Evolutionary conservation across 2,888 invertebrate species (phyloP), one percentile per base, ranked within the genome.

Genomic region (Idaea biselata): DNA sequence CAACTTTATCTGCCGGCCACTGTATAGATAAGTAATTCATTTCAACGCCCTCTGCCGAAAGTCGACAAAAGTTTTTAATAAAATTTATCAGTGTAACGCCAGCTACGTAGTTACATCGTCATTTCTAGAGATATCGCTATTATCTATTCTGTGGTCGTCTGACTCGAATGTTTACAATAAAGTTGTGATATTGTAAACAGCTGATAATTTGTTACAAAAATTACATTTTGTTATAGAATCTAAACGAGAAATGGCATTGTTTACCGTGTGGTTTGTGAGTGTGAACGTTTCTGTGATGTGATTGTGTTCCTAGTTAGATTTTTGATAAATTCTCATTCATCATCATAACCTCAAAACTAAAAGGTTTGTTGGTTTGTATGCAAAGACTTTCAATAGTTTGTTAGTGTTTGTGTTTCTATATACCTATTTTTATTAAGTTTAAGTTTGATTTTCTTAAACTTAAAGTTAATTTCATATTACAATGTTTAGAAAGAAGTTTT

Each of bases 261-360:
- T 55, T 17, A 55, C 17, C 16, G 55, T 55, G 11, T 55, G 16
- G 16, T 55, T 55, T 16, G 55, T 55, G 16, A 55, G 55, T 16
- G 17, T 55, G 55, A 55, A n/a, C 16, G 55, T 16, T 16, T 17
- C 55, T 8, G 56, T 56, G 56, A 56, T 18, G 56, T 18, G 44
- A 44, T 56, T 18, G 56, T 56, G 56, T 11, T 18, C 7, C 18
- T 56, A 6, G 8, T 3, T 11, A 14, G 56, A 17, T 17, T 56
- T 17, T 14, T 1, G 11, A 6, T 18, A 18, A 11, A 18, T 18
- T 17, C 17, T 44, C 14, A 44, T 14, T 14, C 8, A 8, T 44
- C 44, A 7, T 14, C 70, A 72, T 80, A 80, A 80, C 80, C 80
- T 79, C 72, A 73, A 80, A 76, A 61, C 73, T 74, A 73, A 67